A percentile compares a stretch with the other conserved stretches of the same genome.
Evolutionary conservation across 2,113 vertebrate species (phyloP).

Genomic region (Erinaceus europaeus): DNA sequence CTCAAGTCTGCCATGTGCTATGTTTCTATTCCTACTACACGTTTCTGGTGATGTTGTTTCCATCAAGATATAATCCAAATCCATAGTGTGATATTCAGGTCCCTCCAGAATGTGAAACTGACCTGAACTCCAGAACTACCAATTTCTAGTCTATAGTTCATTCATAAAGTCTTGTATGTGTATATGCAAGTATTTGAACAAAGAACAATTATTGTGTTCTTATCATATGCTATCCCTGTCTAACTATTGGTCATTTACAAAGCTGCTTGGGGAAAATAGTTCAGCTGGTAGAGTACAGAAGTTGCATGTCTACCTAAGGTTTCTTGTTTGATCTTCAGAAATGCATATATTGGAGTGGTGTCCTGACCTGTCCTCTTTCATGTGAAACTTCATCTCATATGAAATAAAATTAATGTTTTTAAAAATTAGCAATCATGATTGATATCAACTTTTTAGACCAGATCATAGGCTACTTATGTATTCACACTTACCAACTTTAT

Average conservation of each 20-base stretch:
- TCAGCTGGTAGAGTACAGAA: too few relatives aligned
- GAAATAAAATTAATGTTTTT: too few relatives aligned
- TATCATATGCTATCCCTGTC: not conserved
- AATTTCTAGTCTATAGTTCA: not conserved
- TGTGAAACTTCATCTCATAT: too few relatives aligned
- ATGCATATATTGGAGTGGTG: too few relatives aligned
- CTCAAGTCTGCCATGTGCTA: fast-evolving
- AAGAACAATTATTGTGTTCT: not conserved
- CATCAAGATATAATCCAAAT: not conserved
- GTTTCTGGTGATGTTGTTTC: not conserved
- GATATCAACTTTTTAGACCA: not conserved
- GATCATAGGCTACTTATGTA: not conserved
- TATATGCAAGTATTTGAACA: not conserved
- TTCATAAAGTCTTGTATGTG: not conserved
- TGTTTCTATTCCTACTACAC: not conserved
- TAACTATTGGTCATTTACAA: not conserved
- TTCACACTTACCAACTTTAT: not conserved
- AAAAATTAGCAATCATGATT: not conserved
- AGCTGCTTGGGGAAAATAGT: too few relatives aligned
- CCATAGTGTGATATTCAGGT: not conserved
- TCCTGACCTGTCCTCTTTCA: too few relatives aligned
- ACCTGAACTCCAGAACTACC: not conserved
- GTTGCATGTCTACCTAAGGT: too few relatives aligned
- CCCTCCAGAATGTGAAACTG: not conserved
- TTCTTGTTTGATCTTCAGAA: too few relatives aligned